Percentiles rank a stretch among this genome's conserved stretches.
Conservation (phyloP, 1,140 invertebrate species). For the Penaeus vannamei region DNA sequence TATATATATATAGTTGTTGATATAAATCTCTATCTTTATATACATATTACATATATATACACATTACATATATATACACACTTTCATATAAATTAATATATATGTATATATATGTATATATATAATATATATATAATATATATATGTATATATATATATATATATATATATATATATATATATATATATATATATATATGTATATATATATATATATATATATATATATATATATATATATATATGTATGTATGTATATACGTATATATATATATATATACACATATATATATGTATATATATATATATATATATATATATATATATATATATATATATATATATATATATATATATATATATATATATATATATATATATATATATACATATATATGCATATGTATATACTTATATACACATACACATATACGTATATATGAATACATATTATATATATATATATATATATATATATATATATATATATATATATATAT, state of each 20-base stretch:
- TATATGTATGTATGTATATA: neutral
- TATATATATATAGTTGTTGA: too few species aligned
- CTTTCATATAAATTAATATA: neutral
- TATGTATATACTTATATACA: conserved; percentile 1
- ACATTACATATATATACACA: too few species aligned
- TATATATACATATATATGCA: conserved; percentile 16
- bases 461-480: too few species aligned
- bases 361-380: conserved; percentile 6
- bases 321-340: conserved; percentile 5
- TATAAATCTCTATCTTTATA: too few species aligned
- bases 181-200: conserved; percentile 14
- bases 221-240: neutral
- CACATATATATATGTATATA: neutral
- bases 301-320: conserved; percentile 18
- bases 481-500: too few species aligned
- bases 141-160: neutral
- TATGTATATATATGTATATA: conserved; percentile 5
- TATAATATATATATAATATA: neutral
- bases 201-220: too few species aligned
- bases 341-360: neutral
- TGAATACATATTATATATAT: neutral
- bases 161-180: neutral
- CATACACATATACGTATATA: neutral
- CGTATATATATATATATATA: conserved; percentile 4
- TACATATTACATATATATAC: too few species aligned